Percentiles rank a stretch among this genome's conserved stretches.
Evolutionary conservation across 2,888 invertebrate species (phyloP).

Genomic region (Acanthococcus lagerstroemiae): DNA sequence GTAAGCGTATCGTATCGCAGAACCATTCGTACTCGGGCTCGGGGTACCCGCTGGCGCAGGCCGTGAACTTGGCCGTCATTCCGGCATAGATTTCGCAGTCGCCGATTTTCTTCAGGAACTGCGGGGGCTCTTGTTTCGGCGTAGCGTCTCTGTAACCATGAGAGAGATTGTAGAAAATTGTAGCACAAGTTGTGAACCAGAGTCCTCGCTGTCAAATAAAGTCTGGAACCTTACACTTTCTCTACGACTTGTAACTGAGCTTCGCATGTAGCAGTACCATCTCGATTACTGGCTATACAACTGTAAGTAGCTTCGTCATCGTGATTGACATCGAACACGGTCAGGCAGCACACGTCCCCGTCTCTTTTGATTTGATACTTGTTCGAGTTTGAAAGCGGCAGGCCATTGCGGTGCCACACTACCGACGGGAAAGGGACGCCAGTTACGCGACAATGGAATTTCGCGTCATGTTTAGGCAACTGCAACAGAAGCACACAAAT

Average conservation of each 20-base stretch:
- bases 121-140: conserved; percentile 69
- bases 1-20: conserved; percentile 65
- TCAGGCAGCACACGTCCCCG: conserved; percentile 67
- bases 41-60: conserved; percentile 75
- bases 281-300: conserved; percentile 67
- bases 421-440: conserved; percentile 78
- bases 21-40: conserved; percentile 83
- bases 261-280: conserved; percentile 65
- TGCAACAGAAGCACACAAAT: conserved; percentile 41
- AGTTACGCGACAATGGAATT: conserved; percentile 67
- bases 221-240: conserved; percentile 56
- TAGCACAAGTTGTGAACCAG: not conserved
- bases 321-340: conserved; percentile 56
- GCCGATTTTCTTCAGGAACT: conserved; percentile 79
- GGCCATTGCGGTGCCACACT: conserved; percentile 76
- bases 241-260: conserved; percentile 68
- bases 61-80: conserved; percentile 87
- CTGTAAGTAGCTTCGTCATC: conserved; percentile 64
- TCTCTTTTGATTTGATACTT: conserved; percentile 68
- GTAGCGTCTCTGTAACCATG: conserved; percentile 51
- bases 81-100: conserved; percentile 78
- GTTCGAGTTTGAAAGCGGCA: conserved; percentile 54
- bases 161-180: not conserved
- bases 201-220: no score
- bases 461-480: conserved; percentile 61